A percentile compares a stretch with the other conserved stretches of the same genome.
Evolutionary conservation across 1,140 invertebrate genomes (phyloP).

Genomic region (Campoletis sonorensis): DNA sequence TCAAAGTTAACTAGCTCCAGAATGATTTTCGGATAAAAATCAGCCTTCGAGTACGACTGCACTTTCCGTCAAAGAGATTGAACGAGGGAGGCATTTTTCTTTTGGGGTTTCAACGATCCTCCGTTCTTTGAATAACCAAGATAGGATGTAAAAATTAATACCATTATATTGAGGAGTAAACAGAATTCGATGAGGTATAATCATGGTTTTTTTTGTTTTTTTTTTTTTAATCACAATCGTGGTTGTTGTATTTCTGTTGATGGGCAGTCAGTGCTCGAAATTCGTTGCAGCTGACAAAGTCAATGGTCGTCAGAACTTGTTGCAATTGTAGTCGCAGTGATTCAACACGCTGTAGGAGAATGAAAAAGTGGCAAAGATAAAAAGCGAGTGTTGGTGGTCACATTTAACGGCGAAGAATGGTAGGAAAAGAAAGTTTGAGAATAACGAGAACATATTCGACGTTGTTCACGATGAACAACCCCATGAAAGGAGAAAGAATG

Average conservation of each 20-base stretch:
- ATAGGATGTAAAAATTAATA: too few relatives aligned
- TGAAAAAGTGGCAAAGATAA: constrained; percentile 37
- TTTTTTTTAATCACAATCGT: too few relatives aligned
- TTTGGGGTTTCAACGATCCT: too few relatives aligned
- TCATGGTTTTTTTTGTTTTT: too few relatives aligned
- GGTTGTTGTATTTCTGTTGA: too few relatives aligned
- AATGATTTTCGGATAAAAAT: constrained; percentile 24
- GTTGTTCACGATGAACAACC: background rate
- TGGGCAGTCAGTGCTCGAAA: background rate
- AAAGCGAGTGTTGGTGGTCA: background rate
- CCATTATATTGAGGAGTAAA: too few relatives aligned
- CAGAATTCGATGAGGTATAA: background rate
- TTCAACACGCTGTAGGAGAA: constrained; percentile 31
- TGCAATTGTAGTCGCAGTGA: constrained; percentile 3
- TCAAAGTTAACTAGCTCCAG: background rate
- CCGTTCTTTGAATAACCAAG: too few relatives aligned
- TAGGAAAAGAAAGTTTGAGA: constrained; percentile 8
- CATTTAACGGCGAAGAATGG: background rate
- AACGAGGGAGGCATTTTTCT: too few relatives aligned
- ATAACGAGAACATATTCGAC: constrained; percentile 12
- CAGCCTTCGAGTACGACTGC: background rate
- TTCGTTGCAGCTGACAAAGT: background rate
- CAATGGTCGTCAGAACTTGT: background rate
- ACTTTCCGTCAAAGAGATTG: background rate
- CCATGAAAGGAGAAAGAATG: background rate